Base-by-base conservation (phyloP, 2,888 invertebrate genomes). In the Eristalis tenax region DNA sequence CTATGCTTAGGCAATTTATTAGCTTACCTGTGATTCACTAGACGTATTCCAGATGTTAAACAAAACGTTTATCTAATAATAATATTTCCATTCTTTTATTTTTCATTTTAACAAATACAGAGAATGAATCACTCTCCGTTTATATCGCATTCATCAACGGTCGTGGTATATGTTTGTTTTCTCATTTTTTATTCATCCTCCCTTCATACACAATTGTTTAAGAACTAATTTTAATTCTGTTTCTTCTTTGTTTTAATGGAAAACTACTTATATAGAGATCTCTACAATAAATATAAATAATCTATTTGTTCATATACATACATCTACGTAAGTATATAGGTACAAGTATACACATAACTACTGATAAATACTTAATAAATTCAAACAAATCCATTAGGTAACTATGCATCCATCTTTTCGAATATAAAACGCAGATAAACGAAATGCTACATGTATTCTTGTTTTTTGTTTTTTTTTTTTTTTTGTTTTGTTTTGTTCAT, bases 201-300 rank as follows among this genome's bases (percentile, higher is more conserved):
- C 22, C 50, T 68, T 68, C 69, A 81, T 77, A 76, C 66, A 73
- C 84, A 85, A 76, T 81, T 82, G 63, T 56, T 74, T 86, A 78
- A 82, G 15, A 78, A 69, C 56, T 82, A 74, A 18, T 32, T 32
- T 32, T 10, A 32, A 32, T 73, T 68, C 38, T 38, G 28, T 68
- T 28, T 69, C 66, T 64, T 35, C 69, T 15, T 43, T 63, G 43
- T 74, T 22, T 74, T 70, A 75, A 86, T 86, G 83, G 75, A 86
- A 86, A 86, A 83, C 70, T 86, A 78, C 75, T 78, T 81, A 70
- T 74, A 78, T 82, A 70, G 65, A 83, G 56, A 79, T 83, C 78
- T 86, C 86, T 83, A 86, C 83, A 86, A 86, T 86, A 83, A 86
- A 82, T 86, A 83, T 86, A 86, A 86, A 86, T 83, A 82, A 82